Base-by-base conservation (phyloP, 2,113 vertebrate species). In the Sorex fumeus region DNA sequence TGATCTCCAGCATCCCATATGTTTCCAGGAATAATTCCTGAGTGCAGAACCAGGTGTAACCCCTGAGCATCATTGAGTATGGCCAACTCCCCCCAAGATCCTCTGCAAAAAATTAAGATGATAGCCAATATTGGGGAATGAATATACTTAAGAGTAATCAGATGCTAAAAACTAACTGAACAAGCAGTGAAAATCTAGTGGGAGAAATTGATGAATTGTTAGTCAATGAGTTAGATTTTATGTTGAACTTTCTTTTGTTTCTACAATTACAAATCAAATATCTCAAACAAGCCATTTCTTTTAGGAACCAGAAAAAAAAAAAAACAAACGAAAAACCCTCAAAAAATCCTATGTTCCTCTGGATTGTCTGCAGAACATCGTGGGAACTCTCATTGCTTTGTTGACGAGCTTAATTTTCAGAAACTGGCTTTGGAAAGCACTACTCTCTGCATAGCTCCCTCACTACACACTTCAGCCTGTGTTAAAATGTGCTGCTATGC, bases 221-320 rank as follows among this genome's bases (percentile, higher is more conserved):
- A n/a, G 28, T 60, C 36, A 8, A 32, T 50, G 25, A 84, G 47
- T 25, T 72, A 69, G 67, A 45, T 78, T 96, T 87, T 36, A 21
- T 7, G 19, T 84, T 53, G 34, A 89, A 66, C 18, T 75, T 75
- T 25, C 32, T 66, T 79, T 87, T 81, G 43, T 77, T 96, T 88
- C 87, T 84, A 36, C 8, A 90, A 36, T 62, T 95, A 28, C 12
- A 62, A 80, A 50, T 75, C 18, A 8, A 40, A 87, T 84, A 28
- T 57, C 18, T 72, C 50, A 81, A 50, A 57, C 1, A 66, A 92
- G 34, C 16, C 43, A 72, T 77, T 87, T 30, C n/a, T 71, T 71
- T 25, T 6, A 84, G 78, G 67, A 50, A 84, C 60, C 53, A 69
- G 80, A 62, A 79, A 87, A 80, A 67, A 85, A 45, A 50, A 50